phyloP scores from a whole-genome alignment of 2,113 vertebrate species.

The Brienomyrus longianalis region DNA sequence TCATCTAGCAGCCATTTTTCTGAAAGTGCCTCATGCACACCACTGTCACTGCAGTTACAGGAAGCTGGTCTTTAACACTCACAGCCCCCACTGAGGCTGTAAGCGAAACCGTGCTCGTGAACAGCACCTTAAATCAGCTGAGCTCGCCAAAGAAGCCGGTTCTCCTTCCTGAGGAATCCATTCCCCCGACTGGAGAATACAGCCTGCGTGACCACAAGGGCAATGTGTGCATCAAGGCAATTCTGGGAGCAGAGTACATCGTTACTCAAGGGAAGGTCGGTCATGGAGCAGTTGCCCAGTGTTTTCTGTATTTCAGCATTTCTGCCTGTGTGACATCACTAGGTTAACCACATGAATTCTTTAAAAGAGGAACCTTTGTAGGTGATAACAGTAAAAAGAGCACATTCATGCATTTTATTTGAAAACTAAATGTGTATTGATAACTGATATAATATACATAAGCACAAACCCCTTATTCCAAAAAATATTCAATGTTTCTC shows the following conservation, averaged over 20 bases:
- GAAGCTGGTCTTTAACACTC: neutral
- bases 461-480: neutral
- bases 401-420: neutral
- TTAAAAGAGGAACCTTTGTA: neutral
- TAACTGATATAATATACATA: neutral
- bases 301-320: neutral
- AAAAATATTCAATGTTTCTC: neutral
- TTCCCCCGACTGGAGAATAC: slow-evolving; percentile 56
- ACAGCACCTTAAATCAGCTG: neutral
- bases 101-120: too few species aligned
- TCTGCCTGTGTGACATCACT: neutral
- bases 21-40: neutral
- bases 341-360: neutral
- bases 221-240: slow-evolving; percentile 61
- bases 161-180: slow-evolving; percentile 38
- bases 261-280: slow-evolving; percentile 48
- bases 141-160: slow-evolving; percentile 16
- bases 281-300: neutral
- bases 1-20: neutral
- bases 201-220: slow-evolving; percentile 35
- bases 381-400: neutral
- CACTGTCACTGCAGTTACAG: slow-evolving; percentile 15
- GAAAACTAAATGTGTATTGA: neutral
- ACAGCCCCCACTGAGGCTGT: neutral
- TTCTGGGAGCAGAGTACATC: slow-evolving; percentile 64